These are phyloP conservation scores for Drosophila funebris DNA, from an alignment of 1,140 invertebrate species.

Conservation along the genomic window DNA sequence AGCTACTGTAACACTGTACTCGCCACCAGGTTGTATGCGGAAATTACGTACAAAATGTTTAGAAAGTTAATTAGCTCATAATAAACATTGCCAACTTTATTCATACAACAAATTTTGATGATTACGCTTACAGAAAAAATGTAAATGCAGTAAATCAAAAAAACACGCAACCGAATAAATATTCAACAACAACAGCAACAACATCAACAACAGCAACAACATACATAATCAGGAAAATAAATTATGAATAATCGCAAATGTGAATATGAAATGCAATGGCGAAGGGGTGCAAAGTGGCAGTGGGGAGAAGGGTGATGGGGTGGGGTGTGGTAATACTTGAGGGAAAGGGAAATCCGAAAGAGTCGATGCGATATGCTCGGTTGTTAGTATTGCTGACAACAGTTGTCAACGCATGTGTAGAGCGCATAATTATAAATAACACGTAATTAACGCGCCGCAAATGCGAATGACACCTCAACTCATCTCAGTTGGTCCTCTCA, in stretches of 20 bases:
- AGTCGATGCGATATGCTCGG: slow-evolving; percentile 12
- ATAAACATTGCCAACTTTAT: slow-evolving; percentile 25
- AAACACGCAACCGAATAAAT: slow-evolving; percentile 41
- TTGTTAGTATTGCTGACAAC: slow-evolving; percentile 60
- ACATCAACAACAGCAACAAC: neutral
- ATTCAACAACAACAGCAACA: neutral
- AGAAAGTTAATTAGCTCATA: slow-evolving; percentile 50
- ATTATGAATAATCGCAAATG: slow-evolving; percentile 41
- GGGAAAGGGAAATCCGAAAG: slow-evolving; percentile 1
- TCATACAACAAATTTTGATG: slow-evolving; percentile 5
- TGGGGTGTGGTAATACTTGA: neutral
- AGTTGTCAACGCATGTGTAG: slow-evolving; percentile 76
- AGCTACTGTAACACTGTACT: neutral
- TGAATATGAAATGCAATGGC: slow-evolving; percentile 31
- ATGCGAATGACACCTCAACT: slow-evolving; percentile 75
- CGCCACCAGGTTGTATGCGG: slow-evolving; percentile 7
- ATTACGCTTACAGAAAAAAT: slow-evolving; percentile 16
- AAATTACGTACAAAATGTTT: slow-evolving; percentile 40
- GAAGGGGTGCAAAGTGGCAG: neutral
- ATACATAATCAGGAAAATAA: slow-evolving; percentile 43
- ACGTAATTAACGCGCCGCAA: slow-evolving; percentile 79
- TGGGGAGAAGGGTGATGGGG: neutral
- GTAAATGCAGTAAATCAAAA: slow-evolving; percentile 21
- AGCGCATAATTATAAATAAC: slow-evolving; percentile 81
- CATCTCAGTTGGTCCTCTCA: neutral